Conservation (phyloP, 2,888 invertebrate genomes). For the Archips xylosteana region DNA sequence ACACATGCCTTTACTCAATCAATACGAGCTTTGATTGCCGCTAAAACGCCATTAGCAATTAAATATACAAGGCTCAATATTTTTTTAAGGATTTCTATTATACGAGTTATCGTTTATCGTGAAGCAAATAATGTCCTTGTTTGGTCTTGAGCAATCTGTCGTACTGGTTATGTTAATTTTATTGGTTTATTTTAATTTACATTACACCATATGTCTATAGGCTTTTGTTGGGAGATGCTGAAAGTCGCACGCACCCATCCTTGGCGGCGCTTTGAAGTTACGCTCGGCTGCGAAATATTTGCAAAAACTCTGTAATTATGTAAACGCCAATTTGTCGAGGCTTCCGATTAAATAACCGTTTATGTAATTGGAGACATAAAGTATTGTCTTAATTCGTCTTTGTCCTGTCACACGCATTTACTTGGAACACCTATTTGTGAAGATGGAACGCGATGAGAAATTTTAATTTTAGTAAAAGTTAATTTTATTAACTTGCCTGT, state of each 20-base stretch:
- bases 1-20: conserved; percentile 14
- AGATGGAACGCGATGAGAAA: conserved; percentile 1
- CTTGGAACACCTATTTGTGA: background rate
- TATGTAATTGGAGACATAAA: conserved; percentile 52
- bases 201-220: conserved; percentile 69
- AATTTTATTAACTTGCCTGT: background rate
- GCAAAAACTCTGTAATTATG: conserved; percentile 67
- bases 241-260: conserved; percentile 70
- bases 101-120: conserved; percentile 24
- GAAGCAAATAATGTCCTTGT: conserved; percentile 33
- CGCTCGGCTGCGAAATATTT: conserved; percentile 69
- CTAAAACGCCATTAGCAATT: conserved; percentile 26
- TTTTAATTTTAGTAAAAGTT: background rate
- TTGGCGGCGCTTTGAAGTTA: conserved; percentile 74
- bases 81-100: conserved; percentile 34
- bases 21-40: conserved; percentile 13
- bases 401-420: conserved; percentile 23
- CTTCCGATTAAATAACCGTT: conserved; percentile 52
- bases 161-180: conserved; percentile 40
- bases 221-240: conserved; percentile 74
- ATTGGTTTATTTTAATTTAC: conserved; percentile 52
- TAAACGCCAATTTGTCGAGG: conserved; percentile 61
- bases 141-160: conserved; percentile 22
- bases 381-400: conserved; percentile 47
- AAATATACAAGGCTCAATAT: conserved; percentile 30